Evolutionary conservation across 1,140 invertebrate species (phyloP).

Genomic region (Tachypleus tridentatus): DNA sequence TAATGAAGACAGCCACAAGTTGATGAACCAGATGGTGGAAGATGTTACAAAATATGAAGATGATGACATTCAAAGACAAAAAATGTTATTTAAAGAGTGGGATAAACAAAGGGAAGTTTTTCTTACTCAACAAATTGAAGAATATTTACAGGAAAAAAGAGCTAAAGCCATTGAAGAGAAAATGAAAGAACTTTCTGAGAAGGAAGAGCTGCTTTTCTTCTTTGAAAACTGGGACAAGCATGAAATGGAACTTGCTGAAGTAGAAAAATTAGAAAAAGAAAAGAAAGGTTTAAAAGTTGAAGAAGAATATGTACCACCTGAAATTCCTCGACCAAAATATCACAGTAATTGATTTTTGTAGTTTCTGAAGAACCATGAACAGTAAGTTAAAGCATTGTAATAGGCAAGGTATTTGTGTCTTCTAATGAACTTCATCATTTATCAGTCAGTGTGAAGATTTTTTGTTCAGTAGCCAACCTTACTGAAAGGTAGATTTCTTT

Average conservation of each 20-base stretch:
- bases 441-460: no score
- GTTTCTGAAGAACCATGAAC: no score
- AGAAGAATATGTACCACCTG: not conserved
- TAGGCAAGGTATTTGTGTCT: no score
- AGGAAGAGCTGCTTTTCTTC: slow-evolving; percentile 33
- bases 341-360: no score
- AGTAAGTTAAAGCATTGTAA: no score
- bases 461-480: no score
- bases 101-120: slow-evolving; percentile 21
- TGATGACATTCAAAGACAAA: slow-evolving; percentile 25
- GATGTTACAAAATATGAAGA: slow-evolving; percentile 4
- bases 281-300: not conserved
- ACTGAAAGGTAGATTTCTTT: no score
- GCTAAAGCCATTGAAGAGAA: slow-evolving; percentile 27
- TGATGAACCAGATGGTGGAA: not conserved
- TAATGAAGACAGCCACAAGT: no score
- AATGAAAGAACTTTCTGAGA: slow-evolving; percentile 28
- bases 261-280: not conserved
- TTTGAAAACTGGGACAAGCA: slow-evolving; percentile 34
- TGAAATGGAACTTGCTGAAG: slow-evolving; percentile 1
- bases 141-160: slow-evolving; percentile 22
- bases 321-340: no score
- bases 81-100: slow-evolving; percentile 26
- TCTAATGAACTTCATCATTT: no score
- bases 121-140: slow-evolving; percentile 27